A percentile compares a stretch with the other conserved stretches of the same genome.
Evolutionary conservation across 2,113 vertebrate species (phyloP).

Genomic region (Serilophus lunatus): DNA sequence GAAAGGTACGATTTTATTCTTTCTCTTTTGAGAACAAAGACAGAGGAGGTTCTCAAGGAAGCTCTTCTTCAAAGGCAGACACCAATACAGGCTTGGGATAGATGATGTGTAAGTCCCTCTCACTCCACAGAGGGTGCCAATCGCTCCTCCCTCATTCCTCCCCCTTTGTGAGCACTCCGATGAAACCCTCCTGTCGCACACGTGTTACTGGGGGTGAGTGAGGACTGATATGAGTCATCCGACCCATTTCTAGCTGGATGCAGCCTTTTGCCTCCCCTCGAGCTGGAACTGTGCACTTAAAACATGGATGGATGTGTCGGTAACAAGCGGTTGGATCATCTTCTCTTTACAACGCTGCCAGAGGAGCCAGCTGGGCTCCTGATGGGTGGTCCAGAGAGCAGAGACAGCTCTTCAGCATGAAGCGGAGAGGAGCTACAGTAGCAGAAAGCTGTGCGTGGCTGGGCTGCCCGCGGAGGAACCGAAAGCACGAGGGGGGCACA

Average conservation of each 20-base stretch:
- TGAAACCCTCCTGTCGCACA: not conserved
- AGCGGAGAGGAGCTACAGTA: not conserved
- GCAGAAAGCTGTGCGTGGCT: not conserved
- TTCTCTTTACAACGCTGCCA: not conserved
- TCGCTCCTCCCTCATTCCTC: not conserved
- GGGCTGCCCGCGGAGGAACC: fast-evolving
- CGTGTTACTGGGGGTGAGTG: not conserved
- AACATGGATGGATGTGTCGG: not conserved
- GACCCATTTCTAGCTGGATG: slow-evolving; percentile 29
- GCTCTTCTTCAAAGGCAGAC: not conserved
- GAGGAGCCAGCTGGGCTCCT: slow-evolving; percentile 37
- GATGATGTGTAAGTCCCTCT: not conserved
- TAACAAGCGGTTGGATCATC: slow-evolving; percentile 26
- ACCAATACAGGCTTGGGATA: not conserved
- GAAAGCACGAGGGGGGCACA: not conserved
- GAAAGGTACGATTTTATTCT: not conserved
- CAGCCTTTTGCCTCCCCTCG: not conserved
- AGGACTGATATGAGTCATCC: slow-evolving; percentile 11
- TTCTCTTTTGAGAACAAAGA: not conserved
- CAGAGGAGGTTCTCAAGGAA: not conserved
- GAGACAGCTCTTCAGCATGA: not conserved
- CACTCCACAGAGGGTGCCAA: not conserved
- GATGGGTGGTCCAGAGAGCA: slow-evolving; percentile 19
- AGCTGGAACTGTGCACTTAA: not conserved
- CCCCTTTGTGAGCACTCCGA: fast-evolving